These are phyloP conservation scores for Alosa alosa DNA, from an alignment of 2,113 vertebrate species.

Conservation along the genomic window DNA sequence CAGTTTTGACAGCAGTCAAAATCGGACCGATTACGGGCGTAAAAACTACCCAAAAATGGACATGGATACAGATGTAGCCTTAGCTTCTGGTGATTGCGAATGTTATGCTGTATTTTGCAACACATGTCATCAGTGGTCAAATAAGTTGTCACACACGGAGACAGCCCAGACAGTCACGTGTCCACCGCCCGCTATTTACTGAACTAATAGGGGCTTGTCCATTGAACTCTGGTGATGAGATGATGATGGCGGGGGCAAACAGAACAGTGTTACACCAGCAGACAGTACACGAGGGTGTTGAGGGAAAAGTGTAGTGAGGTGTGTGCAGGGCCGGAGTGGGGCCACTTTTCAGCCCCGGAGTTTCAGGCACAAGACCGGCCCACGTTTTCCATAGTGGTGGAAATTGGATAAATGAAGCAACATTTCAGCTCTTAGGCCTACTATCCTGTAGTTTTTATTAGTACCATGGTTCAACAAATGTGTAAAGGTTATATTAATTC, in stretches of 20 bases:
- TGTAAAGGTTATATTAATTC: too few relatives aligned
- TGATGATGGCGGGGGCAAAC: constrained; percentile 30
- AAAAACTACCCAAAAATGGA: neutral
- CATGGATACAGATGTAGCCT: neutral
- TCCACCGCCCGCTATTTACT: neutral
- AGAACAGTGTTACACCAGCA: neutral
- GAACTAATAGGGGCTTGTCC: neutral
- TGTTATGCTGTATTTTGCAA: neutral
- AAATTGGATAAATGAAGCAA: too few relatives aligned
- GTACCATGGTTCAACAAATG: too few relatives aligned
- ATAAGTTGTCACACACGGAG: neutral
- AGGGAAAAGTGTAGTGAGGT: neutral
- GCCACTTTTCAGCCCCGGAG: too few relatives aligned
- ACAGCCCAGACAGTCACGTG: neutral
- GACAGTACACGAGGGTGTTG: neutral
- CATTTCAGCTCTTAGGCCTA: too few relatives aligned
- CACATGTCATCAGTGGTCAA: neutral
- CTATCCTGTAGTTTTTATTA: too few relatives aligned
- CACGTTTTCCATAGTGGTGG: too few relatives aligned
- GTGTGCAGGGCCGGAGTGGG: too few relatives aligned
- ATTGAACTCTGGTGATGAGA: constrained; percentile 29
- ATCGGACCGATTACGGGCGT: neutral
- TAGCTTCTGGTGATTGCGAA: neutral
- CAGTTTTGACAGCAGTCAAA: neutral
- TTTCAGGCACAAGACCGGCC: too few relatives aligned